These are phyloP conservation scores for Ptychoptera contaminata DNA, from an alignment of 2,888 invertebrate species.

Conservation along the genomic window DNA sequence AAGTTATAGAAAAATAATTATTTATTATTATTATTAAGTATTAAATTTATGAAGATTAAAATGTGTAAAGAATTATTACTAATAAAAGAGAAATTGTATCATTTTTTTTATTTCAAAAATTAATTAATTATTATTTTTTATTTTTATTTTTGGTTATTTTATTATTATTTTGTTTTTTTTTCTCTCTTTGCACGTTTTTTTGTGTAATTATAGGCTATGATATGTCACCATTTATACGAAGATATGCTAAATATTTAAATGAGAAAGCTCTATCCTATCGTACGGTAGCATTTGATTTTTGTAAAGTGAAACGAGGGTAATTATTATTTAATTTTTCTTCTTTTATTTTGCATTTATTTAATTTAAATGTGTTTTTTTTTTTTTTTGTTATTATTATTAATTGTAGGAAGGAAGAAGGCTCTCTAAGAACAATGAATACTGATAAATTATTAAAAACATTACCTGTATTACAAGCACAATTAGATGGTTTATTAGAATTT, in stretches of 20 bases:
- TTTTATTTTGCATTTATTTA: slow-evolving; percentile 1
- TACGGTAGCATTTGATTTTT: slow-evolving; percentile 98
- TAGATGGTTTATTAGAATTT: slow-evolving; percentile 92
- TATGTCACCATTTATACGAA: slow-evolving; percentile 97
- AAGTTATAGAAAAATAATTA: too few species aligned
- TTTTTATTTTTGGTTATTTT: slow-evolving; percentile 8
- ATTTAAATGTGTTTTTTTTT: background rate
- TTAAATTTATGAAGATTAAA: too few species aligned
- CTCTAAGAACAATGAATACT: slow-evolving; percentile 90
- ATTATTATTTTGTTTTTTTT: slow-evolving; percentile 7
- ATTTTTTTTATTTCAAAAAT: background rate
- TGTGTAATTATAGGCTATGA: slow-evolving; percentile 66
- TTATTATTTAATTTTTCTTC: slow-evolving; percentile 16
- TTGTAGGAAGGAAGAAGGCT: slow-evolving; percentile 87
- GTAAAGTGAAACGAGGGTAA: slow-evolving; percentile 98
- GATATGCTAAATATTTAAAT: slow-evolving; percentile 98
- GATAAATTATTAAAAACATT: slow-evolving; percentile 94
- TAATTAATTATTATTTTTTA: slow-evolving; percentile 10
- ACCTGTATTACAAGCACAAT: slow-evolving; percentile 86
- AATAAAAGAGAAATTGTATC: background rate
- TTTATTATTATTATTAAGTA: too few species aligned
- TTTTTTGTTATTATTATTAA: background rate
- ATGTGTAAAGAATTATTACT: background rate
- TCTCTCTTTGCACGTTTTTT: slow-evolving; percentile 8
- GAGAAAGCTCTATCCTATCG: slow-evolving; percentile 98